Percentiles rank a stretch among this genome's conserved stretches.
Evolutionary conservation across 2,797 vertebrate genomes (phyloP).

Genomic region (Anas bahamensis): DNA sequence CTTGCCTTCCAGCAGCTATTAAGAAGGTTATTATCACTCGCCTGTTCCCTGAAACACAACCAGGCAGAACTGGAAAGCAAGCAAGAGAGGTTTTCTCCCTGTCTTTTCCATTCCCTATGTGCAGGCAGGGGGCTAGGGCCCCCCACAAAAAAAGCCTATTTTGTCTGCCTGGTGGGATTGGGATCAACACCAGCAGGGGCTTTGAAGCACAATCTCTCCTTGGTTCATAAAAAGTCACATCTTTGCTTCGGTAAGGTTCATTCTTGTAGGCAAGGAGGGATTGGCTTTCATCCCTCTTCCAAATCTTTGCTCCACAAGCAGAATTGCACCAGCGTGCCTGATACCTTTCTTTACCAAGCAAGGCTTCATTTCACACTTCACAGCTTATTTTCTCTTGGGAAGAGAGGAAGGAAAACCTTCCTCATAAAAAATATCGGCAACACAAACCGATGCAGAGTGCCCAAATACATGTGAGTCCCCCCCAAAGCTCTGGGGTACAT

Average conservation of each 20-base stretch:
- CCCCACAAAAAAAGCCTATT: not conserved
- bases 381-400: constrained; percentile 17
- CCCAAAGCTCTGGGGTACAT: not conserved
- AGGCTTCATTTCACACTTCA: constrained; percentile 33
- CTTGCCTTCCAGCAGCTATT: constrained; percentile 59
- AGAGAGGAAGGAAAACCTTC: not conserved
- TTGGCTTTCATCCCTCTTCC: not conserved
- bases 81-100: not conserved
- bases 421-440: not conserved
- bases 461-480: not conserved
- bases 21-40: constrained; percentile 31
- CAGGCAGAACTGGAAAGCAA: constrained; percentile 32
- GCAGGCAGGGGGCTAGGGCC: not conserved
- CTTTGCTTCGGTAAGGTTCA: not conserved
- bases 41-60: constrained; percentile 33
- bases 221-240: not conserved
- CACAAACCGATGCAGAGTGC: not conserved
- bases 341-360: constrained; percentile 28
- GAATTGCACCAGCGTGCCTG: constrained; percentile 1
- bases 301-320: constrained; percentile 13
- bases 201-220: not conserved
- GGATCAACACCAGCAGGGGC: not conserved
- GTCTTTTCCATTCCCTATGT: not conserved
- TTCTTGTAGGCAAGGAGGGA: not conserved
- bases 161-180: not conserved